phyloP scores from a whole-genome alignment of 2,888 invertebrate species.

The Trichopria drosophilae region DNA sequence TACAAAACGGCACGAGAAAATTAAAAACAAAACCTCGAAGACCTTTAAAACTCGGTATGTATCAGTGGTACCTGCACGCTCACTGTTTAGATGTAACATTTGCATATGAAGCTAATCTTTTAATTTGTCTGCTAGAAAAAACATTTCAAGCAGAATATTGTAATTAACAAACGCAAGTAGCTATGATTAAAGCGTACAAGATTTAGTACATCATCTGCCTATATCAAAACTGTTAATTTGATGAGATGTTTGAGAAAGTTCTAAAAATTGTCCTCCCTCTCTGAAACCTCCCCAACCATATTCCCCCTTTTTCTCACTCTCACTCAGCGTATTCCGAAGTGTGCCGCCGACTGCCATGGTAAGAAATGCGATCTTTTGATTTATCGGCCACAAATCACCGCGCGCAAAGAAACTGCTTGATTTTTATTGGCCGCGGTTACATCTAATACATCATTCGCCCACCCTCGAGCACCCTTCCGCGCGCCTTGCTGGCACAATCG shows the following conservation, averaged over 20 bases:
- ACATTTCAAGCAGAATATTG: too few relatives aligned
- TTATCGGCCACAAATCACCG: constrained; percentile 45
- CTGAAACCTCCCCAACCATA: not conserved
- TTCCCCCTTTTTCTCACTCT: not conserved
- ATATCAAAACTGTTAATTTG: too few relatives aligned
- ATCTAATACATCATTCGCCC: constrained; percentile 42
- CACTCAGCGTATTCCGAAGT: not conserved
- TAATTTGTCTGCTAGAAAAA: too few relatives aligned
- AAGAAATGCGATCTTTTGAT: constrained; percentile 36
- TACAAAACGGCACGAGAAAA: constrained; percentile 48
- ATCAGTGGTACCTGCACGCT: too few relatives aligned
- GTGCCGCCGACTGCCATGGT: not conserved
- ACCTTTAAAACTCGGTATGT: too few relatives aligned
- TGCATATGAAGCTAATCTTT: too few relatives aligned
- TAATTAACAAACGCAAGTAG: too few relatives aligned
- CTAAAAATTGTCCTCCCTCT: not conserved
- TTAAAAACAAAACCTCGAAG: constrained; percentile 48
- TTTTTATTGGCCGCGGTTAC: constrained; percentile 47
- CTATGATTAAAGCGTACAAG: too few relatives aligned
- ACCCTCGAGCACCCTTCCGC: not conserved
- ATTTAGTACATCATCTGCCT: too few relatives aligned
- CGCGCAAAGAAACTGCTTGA: constrained; percentile 42
- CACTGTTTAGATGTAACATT: too few relatives aligned
- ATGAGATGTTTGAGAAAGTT: too few relatives aligned
- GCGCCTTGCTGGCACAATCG: too few relatives aligned